These are phyloP conservation scores for Myrmecophaga tridactyla DNA, from an alignment of 2,113 vertebrate species.

Conservation along the genomic window DNA sequence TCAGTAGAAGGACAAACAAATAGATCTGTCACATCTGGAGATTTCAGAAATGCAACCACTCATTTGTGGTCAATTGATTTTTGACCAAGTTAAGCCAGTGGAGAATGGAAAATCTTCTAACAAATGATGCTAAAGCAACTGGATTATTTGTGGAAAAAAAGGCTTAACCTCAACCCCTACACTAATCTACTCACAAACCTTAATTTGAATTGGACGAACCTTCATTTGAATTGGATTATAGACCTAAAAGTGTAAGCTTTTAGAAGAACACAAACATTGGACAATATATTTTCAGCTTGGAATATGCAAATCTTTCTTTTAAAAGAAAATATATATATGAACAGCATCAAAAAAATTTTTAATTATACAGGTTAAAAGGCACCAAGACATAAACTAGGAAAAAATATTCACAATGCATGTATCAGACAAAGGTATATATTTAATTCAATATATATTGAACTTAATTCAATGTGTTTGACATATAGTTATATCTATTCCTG, in stretches of 20 bases:
- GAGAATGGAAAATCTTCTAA: too few species aligned
- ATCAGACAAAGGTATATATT: not conserved
- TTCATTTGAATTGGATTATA: not conserved
- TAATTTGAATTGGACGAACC: not conserved
- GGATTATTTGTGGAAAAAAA: not conserved
- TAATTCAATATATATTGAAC: not conserved
- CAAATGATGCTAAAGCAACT: not conserved
- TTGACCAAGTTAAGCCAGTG: too few species aligned
- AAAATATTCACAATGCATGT: not conserved
- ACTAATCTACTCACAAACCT: not conserved
- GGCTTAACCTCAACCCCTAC: not conserved
- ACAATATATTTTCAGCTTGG: not conserved
- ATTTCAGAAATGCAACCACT: too few species aligned
- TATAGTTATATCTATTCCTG: too few species aligned
- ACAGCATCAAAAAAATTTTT: not conserved
- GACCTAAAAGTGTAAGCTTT: not conserved
- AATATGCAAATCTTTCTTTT: not conserved
- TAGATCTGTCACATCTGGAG: too few species aligned
- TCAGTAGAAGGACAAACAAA: too few species aligned
- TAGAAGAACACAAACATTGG: not conserved
- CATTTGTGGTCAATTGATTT: too few species aligned
- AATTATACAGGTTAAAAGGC: not conserved
- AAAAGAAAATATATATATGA: not conserved
- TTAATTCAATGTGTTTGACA: too few species aligned
- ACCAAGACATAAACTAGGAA: not conserved